These are phyloP conservation scores for Acrobasis suavella DNA, from an alignment of 2,888 invertebrate genomes.

Conservation along the genomic window DNA sequence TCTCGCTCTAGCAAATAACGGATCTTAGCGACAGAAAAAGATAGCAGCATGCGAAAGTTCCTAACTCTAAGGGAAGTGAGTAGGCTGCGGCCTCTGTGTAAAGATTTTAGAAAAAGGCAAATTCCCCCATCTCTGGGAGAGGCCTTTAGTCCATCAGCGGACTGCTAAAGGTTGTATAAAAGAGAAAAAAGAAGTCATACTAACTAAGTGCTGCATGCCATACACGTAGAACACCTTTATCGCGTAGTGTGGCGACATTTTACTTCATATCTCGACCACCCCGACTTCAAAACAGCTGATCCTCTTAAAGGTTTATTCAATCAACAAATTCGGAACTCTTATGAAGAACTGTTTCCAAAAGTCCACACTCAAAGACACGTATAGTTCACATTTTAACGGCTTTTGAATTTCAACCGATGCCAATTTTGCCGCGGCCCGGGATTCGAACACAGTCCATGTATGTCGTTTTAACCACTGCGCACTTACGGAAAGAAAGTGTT, in stretches of 20 bases:
- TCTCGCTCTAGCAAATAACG: too few relatives aligned
- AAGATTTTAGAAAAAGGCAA: too few relatives aligned
- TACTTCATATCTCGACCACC: conserved; percentile 15
- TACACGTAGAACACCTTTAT: conserved; percentile 65
- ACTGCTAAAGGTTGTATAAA: not conserved
- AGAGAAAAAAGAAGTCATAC: conserved; percentile 40
- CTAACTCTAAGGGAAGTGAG: too few relatives aligned
- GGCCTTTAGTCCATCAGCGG: too few relatives aligned
- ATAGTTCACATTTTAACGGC: conserved; percentile 23
- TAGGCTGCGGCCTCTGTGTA: too few relatives aligned
- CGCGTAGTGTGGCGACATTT: conserved; percentile 48
- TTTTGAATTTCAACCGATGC: conserved; percentile 55
- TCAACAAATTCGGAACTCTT: not conserved
- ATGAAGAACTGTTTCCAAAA: not conserved
- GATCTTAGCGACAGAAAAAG: too few relatives aligned
- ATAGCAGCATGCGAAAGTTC: too few relatives aligned
- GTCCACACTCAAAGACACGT: conserved; percentile 18
- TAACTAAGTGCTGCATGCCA: conserved; percentile 69
- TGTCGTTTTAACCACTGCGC: conserved; percentile 26
- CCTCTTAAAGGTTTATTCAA: not conserved
- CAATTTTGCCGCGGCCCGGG: conserved; percentile 50
- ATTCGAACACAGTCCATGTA: conserved; percentile 55
- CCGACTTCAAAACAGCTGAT: not conserved
- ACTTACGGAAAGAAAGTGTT: not conserved
- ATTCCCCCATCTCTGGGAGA: too few relatives aligned